These are phyloP conservation scores for Acleris literana DNA, from an alignment of 2,888 invertebrate genomes.

Conservation along the genomic window DNA sequence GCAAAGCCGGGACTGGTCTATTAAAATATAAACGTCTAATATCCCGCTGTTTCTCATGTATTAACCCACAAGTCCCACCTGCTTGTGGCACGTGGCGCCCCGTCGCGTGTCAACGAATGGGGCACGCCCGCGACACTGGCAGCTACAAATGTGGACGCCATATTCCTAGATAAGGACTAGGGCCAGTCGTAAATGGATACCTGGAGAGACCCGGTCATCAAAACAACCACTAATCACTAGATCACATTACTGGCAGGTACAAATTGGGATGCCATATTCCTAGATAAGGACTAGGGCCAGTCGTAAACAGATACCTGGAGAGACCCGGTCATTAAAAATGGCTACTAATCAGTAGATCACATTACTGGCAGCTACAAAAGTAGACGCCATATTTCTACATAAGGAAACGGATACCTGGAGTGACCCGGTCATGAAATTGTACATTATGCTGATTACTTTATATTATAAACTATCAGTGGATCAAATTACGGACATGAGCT, in stretches of 20 bases:
- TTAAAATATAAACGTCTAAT: too few species aligned
- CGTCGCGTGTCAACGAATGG: conserved; percentile 30
- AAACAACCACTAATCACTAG: not conserved
- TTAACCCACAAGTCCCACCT: conserved; percentile 26
- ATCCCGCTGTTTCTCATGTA: conserved; percentile 13
- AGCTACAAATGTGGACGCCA: conserved; percentile 18
- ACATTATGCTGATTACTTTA: too few species aligned
- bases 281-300: not conserved
- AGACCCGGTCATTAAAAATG: not conserved
- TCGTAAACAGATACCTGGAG: conserved; percentile 21
- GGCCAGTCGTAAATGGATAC: conserved; percentile 13
- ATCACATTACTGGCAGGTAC: not conserved
- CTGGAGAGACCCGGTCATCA: conserved; percentile 5
- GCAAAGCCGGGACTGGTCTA: too few species aligned
- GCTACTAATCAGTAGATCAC: not conserved
- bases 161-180: conserved; percentile 1
- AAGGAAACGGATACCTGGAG: conserved; percentile 13
- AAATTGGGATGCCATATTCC: not conserved
- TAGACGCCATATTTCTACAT: not conserved
- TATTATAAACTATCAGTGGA: too few species aligned
- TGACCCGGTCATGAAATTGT: not conserved
- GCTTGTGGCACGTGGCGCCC: conserved; percentile 28
- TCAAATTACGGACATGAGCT: too few species aligned
- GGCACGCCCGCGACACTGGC: conserved; percentile 23
- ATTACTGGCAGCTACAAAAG: not conserved